Evolutionary conservation across 1,140 invertebrate species (phyloP).

Genomic region (Sycophila sp.): DNA sequence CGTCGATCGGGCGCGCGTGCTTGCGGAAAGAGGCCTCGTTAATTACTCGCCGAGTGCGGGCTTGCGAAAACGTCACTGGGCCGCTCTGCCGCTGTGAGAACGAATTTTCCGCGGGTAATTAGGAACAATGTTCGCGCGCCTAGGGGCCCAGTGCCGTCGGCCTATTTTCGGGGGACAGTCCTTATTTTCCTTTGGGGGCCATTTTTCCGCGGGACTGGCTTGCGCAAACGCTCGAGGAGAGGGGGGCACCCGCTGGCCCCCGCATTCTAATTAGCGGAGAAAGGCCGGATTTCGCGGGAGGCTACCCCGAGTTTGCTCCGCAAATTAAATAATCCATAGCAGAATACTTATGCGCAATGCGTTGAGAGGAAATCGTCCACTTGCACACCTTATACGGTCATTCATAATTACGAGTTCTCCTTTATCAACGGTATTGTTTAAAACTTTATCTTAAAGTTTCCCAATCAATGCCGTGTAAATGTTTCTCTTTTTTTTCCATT

Average conservation of each 20-base stretch:
- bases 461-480: too few species aligned
- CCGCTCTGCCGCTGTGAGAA: slow-evolving; percentile 14
- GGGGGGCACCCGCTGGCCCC: background rate
- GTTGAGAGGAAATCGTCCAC: too few species aligned
- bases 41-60: slow-evolving; percentile 22
- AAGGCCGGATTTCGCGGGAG: background rate
- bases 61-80: slow-evolving; percentile 25
- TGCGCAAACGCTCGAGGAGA: background rate
- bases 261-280: slow-evolving; percentile 22
- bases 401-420: too few species aligned
- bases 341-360: too few species aligned
- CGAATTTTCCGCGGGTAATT: slow-evolving; percentile 32
- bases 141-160: too few species aligned
- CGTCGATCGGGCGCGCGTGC: slow-evolving; percentile 1
- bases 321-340: slow-evolving; percentile 13
- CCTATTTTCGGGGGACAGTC: too few species aligned
- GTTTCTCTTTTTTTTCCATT: too few species aligned
- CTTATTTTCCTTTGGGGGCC: background rate
- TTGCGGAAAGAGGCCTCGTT: background rate
- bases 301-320: background rate
- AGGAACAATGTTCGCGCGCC: slow-evolving; percentile 16
- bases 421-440: too few species aligned
- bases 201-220: background rate
- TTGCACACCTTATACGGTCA: too few species aligned
- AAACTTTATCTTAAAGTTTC: too few species aligned